A percentile compares a stretch with the other conserved stretches of the same genome.
Evolutionary conservation across 1,140 invertebrate genomes (phyloP).

Genomic region (Platorchestia sp.): DNA sequence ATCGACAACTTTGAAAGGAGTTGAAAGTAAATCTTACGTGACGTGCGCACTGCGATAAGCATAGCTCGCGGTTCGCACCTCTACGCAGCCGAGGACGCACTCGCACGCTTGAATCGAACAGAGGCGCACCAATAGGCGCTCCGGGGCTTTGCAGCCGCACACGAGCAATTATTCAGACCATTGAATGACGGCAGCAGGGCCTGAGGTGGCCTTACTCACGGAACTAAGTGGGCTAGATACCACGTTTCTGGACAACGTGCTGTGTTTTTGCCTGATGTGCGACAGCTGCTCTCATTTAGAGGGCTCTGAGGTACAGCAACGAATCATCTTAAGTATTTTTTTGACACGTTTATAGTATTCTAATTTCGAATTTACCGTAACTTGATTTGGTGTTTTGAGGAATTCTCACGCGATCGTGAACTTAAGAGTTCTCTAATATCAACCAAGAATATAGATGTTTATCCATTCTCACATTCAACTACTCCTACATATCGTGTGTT

Average conservation of each 20-base stretch:
- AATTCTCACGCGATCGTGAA: too few species aligned
- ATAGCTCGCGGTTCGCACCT: background rate
- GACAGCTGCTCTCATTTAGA: background rate
- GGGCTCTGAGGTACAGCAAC: background rate
- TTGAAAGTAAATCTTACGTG: too few species aligned
- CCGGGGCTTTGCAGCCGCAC: background rate
- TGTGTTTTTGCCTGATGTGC: background rate
- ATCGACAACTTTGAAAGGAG: too few species aligned
- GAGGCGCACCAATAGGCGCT: background rate
- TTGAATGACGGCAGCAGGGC: background rate
- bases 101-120: background rate
- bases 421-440: too few species aligned
- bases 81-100: background rate
- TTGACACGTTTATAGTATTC: too few species aligned
- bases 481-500: too few species aligned
- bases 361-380: too few species aligned
- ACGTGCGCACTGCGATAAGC: background rate
- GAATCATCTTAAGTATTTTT: background rate
- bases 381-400: too few species aligned
- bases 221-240: background rate
- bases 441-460: too few species aligned
- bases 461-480: too few species aligned
- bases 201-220: background rate
- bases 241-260: background rate
- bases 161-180: background rate